These are phyloP conservation scores for Eupelmus urozonus DNA, from an alignment of 2,888 invertebrate genomes.

Conservation along the genomic window DNA sequence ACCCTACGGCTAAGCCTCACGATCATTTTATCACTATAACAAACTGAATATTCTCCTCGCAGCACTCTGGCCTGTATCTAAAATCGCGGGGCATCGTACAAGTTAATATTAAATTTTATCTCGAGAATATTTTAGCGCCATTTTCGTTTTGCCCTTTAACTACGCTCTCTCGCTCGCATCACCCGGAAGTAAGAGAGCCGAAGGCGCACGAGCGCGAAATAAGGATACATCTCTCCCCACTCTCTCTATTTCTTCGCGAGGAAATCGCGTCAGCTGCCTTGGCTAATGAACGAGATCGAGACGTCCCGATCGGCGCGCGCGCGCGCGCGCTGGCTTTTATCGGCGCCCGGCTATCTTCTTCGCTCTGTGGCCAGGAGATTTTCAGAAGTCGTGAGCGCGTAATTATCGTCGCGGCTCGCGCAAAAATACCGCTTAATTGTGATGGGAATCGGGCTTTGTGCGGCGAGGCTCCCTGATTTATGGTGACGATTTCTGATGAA, in stretches of 20 bases:
- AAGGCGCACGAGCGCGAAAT: not conserved
- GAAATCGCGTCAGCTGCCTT: not conserved
- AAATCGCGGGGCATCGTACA: not conserved
- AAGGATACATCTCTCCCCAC: not conserved
- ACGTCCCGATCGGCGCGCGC: conserved; percentile 28
- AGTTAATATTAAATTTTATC: not conserved
- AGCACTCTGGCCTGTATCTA: too few relatives aligned
- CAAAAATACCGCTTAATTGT: conserved; percentile 41
- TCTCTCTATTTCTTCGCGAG: not conserved
- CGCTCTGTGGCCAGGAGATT: not conserved
- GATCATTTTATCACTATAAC: too few relatives aligned
- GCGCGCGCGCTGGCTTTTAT: conserved; percentile 11
- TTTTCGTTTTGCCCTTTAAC: too few relatives aligned
- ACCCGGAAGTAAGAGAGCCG: too few relatives aligned
- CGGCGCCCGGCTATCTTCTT: not conserved
- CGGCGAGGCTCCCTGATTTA: conserved; percentile 36
- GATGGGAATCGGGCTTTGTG: conserved; percentile 14
- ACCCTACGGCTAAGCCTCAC: too few relatives aligned
- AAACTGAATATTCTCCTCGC: too few relatives aligned
- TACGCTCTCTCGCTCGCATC: too few relatives aligned
- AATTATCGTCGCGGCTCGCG: conserved; percentile 18
- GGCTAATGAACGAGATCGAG: conserved; percentile 47
- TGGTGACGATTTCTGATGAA: conserved; percentile 51
- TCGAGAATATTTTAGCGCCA: too few relatives aligned
- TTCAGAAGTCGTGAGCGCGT: conserved; percentile 31